Evolutionary conservation across 2,113 vertebrate genomes (phyloP).

Genomic region (Syngnathoides biaculeatus): DNA sequence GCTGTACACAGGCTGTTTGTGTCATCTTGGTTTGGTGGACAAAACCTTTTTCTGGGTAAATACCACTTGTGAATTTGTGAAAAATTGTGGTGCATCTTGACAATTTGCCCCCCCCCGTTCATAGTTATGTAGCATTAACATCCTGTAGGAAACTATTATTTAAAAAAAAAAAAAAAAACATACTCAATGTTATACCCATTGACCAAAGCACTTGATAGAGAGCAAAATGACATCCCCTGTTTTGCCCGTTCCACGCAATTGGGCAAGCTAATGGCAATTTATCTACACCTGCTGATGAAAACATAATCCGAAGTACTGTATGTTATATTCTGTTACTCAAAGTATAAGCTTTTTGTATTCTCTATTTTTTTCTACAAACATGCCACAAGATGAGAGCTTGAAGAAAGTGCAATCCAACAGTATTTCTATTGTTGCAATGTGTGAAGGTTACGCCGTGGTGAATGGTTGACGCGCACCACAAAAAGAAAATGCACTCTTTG

Average conservation of each 20-base stretch:
- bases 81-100: constrained; percentile 53
- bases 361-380: constrained; percentile 76
- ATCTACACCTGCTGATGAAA: constrained; percentile 73
- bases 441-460: constrained; percentile 60
- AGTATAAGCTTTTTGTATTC: constrained; percentile 78
- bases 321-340: constrained; percentile 77
- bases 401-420: constrained; percentile 75
- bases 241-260: constrained; percentile 55
- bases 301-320: constrained; percentile 77
- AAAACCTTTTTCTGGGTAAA: constrained; percentile 47
- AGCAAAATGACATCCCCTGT: constrained; percentile 61
- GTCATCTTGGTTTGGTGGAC: constrained; percentile 45
- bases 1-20: constrained; percentile 39
- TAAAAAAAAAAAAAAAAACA: no score
- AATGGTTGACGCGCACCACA: constrained; percentile 67
- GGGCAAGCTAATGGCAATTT: constrained; percentile 53
- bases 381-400: constrained; percentile 71
- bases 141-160: constrained; percentile 68
- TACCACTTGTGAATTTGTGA: constrained; percentile 60
- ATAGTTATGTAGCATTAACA: constrained; percentile 71
- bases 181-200: constrained; percentile 64
- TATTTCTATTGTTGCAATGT: constrained; percentile 72
- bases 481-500: constrained; percentile 65
- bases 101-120: constrained; percentile 41
- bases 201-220: constrained; percentile 72